Evolutionary conservation across 2,888 invertebrate genomes (phyloP).

Genomic region (Brenthis daphne): DNA sequence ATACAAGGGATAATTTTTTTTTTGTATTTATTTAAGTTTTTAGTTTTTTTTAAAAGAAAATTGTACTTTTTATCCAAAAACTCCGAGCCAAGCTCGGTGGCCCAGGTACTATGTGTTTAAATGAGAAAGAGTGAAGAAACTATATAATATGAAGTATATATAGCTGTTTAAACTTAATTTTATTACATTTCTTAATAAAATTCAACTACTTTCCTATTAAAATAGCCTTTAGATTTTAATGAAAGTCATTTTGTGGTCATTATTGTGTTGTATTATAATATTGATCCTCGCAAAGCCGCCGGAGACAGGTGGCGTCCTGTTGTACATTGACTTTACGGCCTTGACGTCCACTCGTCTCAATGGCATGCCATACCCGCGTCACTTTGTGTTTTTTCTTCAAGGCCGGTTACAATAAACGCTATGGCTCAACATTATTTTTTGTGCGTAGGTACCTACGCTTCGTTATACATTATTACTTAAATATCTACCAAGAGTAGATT

Average conservation of each 20-base stretch:
- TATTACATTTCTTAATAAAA: no score
- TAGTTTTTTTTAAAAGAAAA: no score
- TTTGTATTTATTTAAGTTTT: no score
- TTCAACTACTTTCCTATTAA: no score
- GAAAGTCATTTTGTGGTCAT: conserved; percentile 49
- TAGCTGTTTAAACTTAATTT: no score
- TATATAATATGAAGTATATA: background rate
- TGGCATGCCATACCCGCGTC: conserved; percentile 63
- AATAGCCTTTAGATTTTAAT: background rate
- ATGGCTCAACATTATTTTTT: conserved; percentile 13
- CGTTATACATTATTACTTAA: background rate
- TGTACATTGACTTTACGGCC: conserved; percentile 76
- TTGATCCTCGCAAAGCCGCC: conserved; percentile 53
- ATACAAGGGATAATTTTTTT: no score
- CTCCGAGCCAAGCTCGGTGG: no score
- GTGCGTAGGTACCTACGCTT: background rate
- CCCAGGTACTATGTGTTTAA: background rate
- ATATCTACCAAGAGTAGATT: background rate
- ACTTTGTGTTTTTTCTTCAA: conserved; percentile 66
- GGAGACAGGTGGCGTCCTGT: conserved; percentile 74
- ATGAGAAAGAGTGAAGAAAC: background rate
- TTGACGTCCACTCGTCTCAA: conserved; percentile 68
- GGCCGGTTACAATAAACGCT: conserved; percentile 50
- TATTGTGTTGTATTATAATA: conserved; percentile 51
- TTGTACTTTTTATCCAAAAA: no score